phyloP scores from a whole-genome alignment of 2,797 vertebrate genomes.

The Babyrousa celebensis region DNA sequence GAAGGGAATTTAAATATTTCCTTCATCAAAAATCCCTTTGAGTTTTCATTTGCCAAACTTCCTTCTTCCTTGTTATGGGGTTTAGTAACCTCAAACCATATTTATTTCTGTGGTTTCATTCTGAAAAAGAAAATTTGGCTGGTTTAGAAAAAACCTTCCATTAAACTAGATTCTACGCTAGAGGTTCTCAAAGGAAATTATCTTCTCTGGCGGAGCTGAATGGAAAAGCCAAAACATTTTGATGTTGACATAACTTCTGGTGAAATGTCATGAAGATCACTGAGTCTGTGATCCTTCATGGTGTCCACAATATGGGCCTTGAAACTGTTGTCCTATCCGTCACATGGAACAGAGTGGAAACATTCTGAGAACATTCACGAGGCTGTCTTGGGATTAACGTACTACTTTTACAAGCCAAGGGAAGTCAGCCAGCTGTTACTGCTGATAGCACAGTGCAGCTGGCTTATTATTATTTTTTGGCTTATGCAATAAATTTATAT shows the following conservation, averaged over 20 bases:
- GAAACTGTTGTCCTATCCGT: neutral
- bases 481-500: neutral
- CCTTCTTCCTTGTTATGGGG: constrained; percentile 80
- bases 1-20: constrained; percentile 72
- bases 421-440: neutral
- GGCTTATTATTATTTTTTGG: neutral
- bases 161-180: constrained; percentile 45
- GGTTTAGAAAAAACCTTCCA: constrained; percentile 27
- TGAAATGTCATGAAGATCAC: neutral
- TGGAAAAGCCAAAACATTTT: constrained; percentile 50
- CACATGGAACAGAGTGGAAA: neutral
- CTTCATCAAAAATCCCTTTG: constrained; percentile 68
- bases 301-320: neutral
- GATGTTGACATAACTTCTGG: constrained; percentile 37
- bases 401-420: neutral
- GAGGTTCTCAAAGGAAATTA: constrained; percentile 66
- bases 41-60: constrained; percentile 73
- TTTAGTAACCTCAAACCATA: constrained; percentile 78
- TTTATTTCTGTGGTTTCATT: constrained; percentile 82
- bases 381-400: neutral
- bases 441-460: neutral
- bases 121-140: constrained; percentile 75
- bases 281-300: neutral
- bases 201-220: constrained; percentile 63
- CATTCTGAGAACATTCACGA: neutral